A percentile compares a stretch with the other conserved stretches of the same genome.
Evolutionary conservation across 2,888 invertebrate genomes (phyloP).

Genomic region (Julus scandinavius): DNA sequence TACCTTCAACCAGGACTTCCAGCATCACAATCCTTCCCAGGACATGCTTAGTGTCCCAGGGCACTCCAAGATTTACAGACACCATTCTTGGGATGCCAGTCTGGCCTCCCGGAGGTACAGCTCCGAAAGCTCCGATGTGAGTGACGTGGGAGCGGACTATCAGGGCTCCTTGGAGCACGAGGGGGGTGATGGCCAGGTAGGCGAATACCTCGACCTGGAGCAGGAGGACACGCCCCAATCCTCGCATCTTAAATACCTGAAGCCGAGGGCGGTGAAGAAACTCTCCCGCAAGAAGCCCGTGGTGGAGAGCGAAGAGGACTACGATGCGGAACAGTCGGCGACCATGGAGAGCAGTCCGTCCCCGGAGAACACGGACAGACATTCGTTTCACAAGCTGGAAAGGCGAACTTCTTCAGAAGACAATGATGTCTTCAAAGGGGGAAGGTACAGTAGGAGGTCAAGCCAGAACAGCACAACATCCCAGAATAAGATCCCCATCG

Average conservation of each 20-base stretch:
- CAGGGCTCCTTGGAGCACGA: background rate
- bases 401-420: slow-evolving; percentile 51
- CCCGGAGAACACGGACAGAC: slow-evolving; percentile 49
- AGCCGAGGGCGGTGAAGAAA: slow-evolving; percentile 50
- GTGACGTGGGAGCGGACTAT: slow-evolving; percentile 56
- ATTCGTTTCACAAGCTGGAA: slow-evolving; percentile 42
- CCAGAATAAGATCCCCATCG: slow-evolving; percentile 49
- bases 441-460: slow-evolving; percentile 30
- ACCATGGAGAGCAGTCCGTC: slow-evolving; percentile 55
- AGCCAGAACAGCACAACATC: slow-evolving; percentile 48
- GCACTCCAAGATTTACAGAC: slow-evolving; percentile 48
- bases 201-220: background rate
- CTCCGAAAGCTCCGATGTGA: slow-evolving; percentile 57
- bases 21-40: background rate
- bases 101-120: slow-evolving; percentile 51
- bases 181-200: background rate
- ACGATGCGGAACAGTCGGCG: slow-evolving; percentile 53
- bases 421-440: slow-evolving; percentile 47
- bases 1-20: background rate
- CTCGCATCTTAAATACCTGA: background rate
- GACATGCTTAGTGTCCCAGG: slow-evolving; percentile 50
- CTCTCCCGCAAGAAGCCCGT: slow-evolving; percentile 48
- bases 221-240: background rate
- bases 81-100: slow-evolving; percentile 55
- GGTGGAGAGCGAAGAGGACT: slow-evolving; percentile 55